A percentile compares a stretch with the other conserved stretches of the same genome.
These are phyloP conservation scores for Stigmatopora argus DNA, from an alignment of 2,113 vertebrate genomes.

Conservation along the genomic window DNA sequence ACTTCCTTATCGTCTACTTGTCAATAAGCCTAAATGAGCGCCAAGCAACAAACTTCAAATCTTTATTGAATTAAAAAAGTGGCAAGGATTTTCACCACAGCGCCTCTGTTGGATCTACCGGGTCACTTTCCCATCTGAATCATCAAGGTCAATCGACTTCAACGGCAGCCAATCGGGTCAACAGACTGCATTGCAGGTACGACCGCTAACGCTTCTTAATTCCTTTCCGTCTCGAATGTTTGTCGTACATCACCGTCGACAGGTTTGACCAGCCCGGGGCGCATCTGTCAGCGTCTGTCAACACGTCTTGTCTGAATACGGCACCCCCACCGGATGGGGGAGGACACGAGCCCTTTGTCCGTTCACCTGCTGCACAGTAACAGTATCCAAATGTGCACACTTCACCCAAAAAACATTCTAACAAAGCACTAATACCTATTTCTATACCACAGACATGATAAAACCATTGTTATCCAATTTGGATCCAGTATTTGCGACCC, in stretches of 20 bases:
- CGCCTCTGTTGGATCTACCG: neutral
- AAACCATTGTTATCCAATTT: neutral
- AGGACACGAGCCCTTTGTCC: slow-evolving; percentile 51
- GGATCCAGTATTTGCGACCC: slow-evolving; percentile 4
- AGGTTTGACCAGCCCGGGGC: slow-evolving; percentile 66
- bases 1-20: neutral
- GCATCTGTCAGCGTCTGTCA: slow-evolving; percentile 56
- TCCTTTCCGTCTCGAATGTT: neutral
- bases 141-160: neutral
- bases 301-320: slow-evolving; percentile 37
- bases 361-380: slow-evolving; percentile 58
- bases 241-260: slow-evolving; percentile 21
- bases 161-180: too few species aligned
- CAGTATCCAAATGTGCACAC: slow-evolving; percentile 22
- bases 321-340: slow-evolving; percentile 39
- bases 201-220: neutral
- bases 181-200: neutral
- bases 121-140: neutral
- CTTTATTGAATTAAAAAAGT: too few species aligned
- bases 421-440: neutral
- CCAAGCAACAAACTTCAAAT: too few species aligned
- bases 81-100: neutral
- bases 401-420: slow-evolving; percentile 12
- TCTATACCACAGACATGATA: neutral
- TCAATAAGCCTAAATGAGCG: neutral